phyloP scores from a whole-genome alignment of 2,888 invertebrate genomes.

The Alviniconcha strummeri region DNA sequence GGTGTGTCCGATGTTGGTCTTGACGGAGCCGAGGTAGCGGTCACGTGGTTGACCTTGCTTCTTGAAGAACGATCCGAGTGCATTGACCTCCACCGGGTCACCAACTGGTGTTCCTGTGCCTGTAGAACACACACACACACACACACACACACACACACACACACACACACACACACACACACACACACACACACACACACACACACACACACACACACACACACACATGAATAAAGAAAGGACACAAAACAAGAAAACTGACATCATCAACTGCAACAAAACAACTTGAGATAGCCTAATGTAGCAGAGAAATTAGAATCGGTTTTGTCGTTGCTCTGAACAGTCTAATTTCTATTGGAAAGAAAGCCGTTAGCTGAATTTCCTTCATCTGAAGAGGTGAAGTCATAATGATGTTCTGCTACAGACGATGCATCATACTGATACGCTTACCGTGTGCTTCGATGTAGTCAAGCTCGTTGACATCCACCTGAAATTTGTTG shows the following conservation, averaged over 20 bases:
- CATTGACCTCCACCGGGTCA: constrained; percentile 55
- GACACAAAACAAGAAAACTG: too few species aligned
- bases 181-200: neutral
- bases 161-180: constrained; percentile 3
- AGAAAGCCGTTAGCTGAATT: too few species aligned
- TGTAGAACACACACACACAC: constrained; percentile 36
- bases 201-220: constrained; percentile 9
- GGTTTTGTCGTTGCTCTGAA: too few species aligned
- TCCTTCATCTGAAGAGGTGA: neutral
- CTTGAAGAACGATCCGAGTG: constrained; percentile 49
- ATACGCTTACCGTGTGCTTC: constrained; percentile 54
- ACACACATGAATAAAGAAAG: too few species aligned
- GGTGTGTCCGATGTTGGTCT: constrained; percentile 57
- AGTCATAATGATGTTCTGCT: too few species aligned
- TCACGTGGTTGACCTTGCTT: neutral
- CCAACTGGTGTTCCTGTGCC: constrained; percentile 61
- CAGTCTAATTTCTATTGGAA: too few species aligned
- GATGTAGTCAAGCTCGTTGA: constrained; percentile 41
- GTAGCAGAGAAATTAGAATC: too few species aligned
- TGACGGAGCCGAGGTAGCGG: constrained; percentile 51
- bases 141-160: neutral
- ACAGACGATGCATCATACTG: too few species aligned
- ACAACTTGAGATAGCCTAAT: too few species aligned
- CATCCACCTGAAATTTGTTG: constrained; percentile 26
- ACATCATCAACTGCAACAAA: too few species aligned